These are phyloP conservation scores for Tipula lateralis DNA, from an alignment of 2,888 invertebrate genomes.

Conservation along the genomic window DNA sequence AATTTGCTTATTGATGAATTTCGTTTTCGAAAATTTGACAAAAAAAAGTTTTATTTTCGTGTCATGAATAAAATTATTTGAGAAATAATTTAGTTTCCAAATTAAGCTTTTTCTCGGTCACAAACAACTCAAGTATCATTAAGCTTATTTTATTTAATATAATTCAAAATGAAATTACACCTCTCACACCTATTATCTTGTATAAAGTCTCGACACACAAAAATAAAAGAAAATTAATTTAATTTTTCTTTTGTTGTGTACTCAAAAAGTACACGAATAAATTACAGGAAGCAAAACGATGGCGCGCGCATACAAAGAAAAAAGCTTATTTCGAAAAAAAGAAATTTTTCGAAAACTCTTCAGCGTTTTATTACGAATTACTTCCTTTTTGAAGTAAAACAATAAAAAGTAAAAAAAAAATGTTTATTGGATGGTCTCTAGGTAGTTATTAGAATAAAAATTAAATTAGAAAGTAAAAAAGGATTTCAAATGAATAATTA, in stretches of 20 bases:
- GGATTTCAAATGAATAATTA: constrained; percentile 13
- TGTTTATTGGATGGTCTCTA: not conserved
- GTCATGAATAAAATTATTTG: not conserved
- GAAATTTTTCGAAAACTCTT: not conserved
- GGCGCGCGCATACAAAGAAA: not conserved
- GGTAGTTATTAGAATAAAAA: constrained; percentile 15
- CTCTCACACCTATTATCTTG: not conserved
- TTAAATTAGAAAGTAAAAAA: not conserved
- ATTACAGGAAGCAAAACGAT: not conserved
- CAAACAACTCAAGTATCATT: constrained; percentile 13
- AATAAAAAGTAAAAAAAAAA: not conserved
- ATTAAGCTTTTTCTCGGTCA: not conserved
- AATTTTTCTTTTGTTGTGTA: not conserved
- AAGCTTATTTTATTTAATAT: not conserved
- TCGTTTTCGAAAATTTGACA: not conserved
- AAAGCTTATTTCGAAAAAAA: not conserved
- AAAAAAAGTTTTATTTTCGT: not conserved
- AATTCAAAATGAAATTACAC: not conserved
- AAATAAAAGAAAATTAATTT: constrained; percentile 1
- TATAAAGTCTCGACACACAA: not conserved
- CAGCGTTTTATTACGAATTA: not conserved
- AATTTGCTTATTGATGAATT: not conserved
- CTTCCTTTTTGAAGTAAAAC: not conserved
- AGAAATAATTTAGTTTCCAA: not conserved
- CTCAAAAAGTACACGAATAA: not conserved